These are phyloP conservation scores for Sisyra nigra DNA, from an alignment of 2,888 invertebrate species.

Conservation along the genomic window DNA sequence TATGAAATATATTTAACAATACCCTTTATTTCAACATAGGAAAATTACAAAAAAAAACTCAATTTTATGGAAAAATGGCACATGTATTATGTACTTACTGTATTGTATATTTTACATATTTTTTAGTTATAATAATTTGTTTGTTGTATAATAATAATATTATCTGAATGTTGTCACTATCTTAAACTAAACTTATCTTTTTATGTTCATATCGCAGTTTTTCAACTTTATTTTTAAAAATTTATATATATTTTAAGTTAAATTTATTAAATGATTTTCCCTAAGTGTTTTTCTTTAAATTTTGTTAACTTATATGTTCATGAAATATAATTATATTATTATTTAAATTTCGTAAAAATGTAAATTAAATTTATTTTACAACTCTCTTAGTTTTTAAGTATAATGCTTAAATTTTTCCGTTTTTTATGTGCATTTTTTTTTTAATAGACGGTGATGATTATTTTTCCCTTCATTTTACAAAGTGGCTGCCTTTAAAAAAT, in stretches of 20 bases:
- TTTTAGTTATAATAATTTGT: constrained; percentile 2
- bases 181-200: constrained; percentile 4
- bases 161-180: constrained; percentile 5
- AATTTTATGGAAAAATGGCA: constrained; percentile 8
- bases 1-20: too few species aligned
- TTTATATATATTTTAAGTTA: constrained; percentile 1
- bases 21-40: too few species aligned
- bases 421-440: not conserved
- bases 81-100: constrained; percentile 10
- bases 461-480: not conserved
- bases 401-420: not conserved
- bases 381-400: not conserved
- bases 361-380: not conserved
- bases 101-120: constrained; percentile 7
- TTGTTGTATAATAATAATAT: constrained; percentile 3
- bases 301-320: not conserved
- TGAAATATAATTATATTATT: constrained; percentile 1
- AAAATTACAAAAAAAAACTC: too few species aligned
- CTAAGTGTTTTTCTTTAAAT: not conserved
- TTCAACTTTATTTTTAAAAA: constrained; percentile 2
- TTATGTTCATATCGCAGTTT: constrained; percentile 8
- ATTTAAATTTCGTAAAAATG: constrained; percentile 2
- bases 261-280: not conserved
- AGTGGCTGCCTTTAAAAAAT: not conserved
- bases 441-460: not conserved